Evolutionary conservation across 2,888 invertebrate genomes (phyloP).

Genomic region (Amphiduros pacificus): DNA sequence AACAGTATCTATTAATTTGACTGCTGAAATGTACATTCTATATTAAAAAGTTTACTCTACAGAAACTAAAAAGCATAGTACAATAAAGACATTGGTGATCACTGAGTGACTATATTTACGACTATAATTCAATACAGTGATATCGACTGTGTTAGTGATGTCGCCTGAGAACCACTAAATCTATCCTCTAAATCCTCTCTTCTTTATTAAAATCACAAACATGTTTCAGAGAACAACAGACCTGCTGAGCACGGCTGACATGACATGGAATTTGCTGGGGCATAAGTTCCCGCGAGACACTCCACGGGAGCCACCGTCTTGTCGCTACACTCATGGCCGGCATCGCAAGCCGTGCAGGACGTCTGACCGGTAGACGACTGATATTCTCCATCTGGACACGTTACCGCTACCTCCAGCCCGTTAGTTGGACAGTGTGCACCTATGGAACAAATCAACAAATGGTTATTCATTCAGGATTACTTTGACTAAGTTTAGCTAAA

Average conservation of each 20-base stretch:
- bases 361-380: slow-evolving; percentile 8
- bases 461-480: background rate
- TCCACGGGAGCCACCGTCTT: slow-evolving; percentile 36
- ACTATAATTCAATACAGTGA: too few species aligned
- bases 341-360: slow-evolving; percentile 36
- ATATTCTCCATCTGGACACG: slow-evolving; percentile 28
- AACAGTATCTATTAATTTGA: too few species aligned
- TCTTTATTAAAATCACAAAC: background rate
- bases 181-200: background rate
- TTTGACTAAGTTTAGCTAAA: too few species aligned
- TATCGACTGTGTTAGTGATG: too few species aligned
- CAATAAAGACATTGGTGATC: too few species aligned
- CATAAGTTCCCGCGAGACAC: slow-evolving; percentile 22
- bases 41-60: too few species aligned
- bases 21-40: too few species aligned
- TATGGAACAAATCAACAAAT: slow-evolving; percentile 23
- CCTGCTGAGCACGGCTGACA: slow-evolving; percentile 24
- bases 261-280: slow-evolving; percentile 12
- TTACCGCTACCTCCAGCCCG: slow-evolving; percentile 29
- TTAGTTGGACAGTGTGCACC: slow-evolving; percentile 44
- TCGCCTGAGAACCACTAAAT: background rate
- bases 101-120: too few species aligned
- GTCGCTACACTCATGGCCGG: slow-evolving; percentile 46
- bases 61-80: too few species aligned
- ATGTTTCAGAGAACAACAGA: background rate